Evolutionary conservation across 1,140 invertebrate genomes (phyloP).

Genomic region (Solenopsis invicta): DNA sequence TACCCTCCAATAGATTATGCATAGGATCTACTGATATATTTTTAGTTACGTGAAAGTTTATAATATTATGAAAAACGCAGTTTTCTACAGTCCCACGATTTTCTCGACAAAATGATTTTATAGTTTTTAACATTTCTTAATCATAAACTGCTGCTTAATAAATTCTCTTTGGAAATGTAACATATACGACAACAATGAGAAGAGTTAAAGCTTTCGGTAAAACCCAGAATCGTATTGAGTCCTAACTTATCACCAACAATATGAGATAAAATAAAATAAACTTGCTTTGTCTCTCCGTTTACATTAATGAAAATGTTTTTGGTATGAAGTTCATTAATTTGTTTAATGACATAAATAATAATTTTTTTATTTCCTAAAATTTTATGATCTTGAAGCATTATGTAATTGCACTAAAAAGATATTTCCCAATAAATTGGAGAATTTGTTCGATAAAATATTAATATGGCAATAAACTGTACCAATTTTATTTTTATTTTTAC

Average conservation of each 20-base stretch:
- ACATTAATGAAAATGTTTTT: background rate
- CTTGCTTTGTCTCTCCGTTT: background rate
- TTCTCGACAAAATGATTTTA: background rate
- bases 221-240: background rate
- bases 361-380: slow-evolving; percentile 6
- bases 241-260: background rate
- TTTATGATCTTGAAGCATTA: background rate
- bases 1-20: slow-evolving; percentile 1
- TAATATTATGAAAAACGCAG: too few relatives aligned
- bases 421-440: too few relatives aligned
- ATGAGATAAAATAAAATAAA: slow-evolving; percentile 19
- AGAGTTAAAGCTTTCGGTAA: slow-evolving; percentile 1
- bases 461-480: too few relatives aligned
- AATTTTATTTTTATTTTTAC: slow-evolving; percentile 2
- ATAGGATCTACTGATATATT: too few relatives aligned
- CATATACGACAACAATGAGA: slow-evolving; percentile 17
- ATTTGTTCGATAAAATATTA: too few relatives aligned
- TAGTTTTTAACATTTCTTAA: slow-evolving; percentile 10
- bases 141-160: background rate
- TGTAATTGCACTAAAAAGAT: too few relatives aligned
- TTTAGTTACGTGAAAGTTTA: too few relatives aligned
- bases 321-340: slow-evolving; percentile 3
- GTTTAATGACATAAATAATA: background rate
- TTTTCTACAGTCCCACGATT: slow-evolving; percentile 10
- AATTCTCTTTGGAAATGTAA: slow-evolving; percentile 14